Conservation (phyloP, 2,888 invertebrate genomes). For the Nysson spinosus region DNA sequence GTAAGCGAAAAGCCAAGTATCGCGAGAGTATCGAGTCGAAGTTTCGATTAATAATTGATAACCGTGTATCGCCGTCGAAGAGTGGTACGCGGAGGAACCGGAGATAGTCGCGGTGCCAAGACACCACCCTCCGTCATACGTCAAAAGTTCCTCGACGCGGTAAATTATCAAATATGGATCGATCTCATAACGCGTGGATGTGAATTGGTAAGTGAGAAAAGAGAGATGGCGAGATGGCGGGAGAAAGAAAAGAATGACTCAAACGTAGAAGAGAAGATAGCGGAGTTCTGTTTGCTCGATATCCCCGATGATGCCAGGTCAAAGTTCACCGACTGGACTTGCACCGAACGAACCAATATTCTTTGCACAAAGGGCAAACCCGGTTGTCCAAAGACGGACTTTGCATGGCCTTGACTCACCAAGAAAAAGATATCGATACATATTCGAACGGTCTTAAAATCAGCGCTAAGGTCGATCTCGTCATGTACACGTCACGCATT, state of each 20-base stretch:
- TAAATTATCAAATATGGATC: slow-evolving; percentile 22
- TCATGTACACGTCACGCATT: slow-evolving; percentile 5
- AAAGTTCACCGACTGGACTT: slow-evolving; percentile 39
- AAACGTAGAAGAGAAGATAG: slow-evolving; percentile 45
- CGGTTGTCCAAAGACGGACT: slow-evolving; percentile 27
- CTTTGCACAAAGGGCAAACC: slow-evolving; percentile 11
- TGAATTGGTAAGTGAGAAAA: too few relatives aligned
- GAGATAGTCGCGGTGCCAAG: too few relatives aligned
- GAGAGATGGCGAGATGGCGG: not conserved
- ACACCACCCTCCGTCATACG: too few relatives aligned
- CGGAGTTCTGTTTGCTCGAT: slow-evolving; percentile 47
- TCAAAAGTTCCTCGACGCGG: not conserved
- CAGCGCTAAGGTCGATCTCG: slow-evolving; percentile 14
- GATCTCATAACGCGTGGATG: slow-evolving; percentile 6
- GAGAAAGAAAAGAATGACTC: slow-evolving; percentile 23
- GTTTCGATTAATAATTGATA: too few relatives aligned
- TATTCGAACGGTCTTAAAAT: not conserved
- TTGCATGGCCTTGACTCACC: slow-evolving; percentile 36
- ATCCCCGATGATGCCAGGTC: slow-evolving; percentile 39
- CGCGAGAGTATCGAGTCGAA: too few relatives aligned
- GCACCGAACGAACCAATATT: slow-evolving; percentile 1
- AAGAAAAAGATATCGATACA: not conserved
- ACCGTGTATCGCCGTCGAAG: too few relatives aligned
- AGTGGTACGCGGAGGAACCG: too few relatives aligned
- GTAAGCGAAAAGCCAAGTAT: too few relatives aligned